Base-by-base conservation (phyloP, 1,140 invertebrate genomes). In the Pseudomyrmex dendroicus region DNA sequence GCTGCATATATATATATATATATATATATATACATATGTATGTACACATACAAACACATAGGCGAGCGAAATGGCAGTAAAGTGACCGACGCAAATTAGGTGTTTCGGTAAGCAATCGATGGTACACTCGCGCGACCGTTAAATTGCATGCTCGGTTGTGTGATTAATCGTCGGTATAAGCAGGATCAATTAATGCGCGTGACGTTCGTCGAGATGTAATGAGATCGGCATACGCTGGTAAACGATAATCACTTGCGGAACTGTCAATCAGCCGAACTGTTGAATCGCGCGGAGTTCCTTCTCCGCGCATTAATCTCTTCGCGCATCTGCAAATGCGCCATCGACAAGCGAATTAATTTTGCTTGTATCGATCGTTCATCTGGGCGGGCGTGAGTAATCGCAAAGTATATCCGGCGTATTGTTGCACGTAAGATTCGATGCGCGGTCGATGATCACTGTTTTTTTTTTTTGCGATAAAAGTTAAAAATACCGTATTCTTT, bases 81-180 rank as follows among this genome's bases (percentile, higher is more conserved):
- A 44, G 64, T 66, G 17, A 54, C 12, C 25, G 25, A 50, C 48
- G 25, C 20, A 48, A 77, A 77, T 77, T 77, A 67, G 62, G 48
- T 67, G 50, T 77, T 67, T 67, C 62, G 62, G 17, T 56, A 77
- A 67, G 54, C 25, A 77, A 67, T 67, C 25, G 50, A 67, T 67
- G 15, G 13, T 54, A 20, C 13, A 67, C 25, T 56, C 13, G 17
- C 13, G 17, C 35, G 12, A 17, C 2, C 52, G 20, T 48, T 72
- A 48, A 80, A 72, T 72, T 80, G 44, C 66, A 13, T 44, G 20
- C 7, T 44, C 15, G 12, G 66, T 70, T 48, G 46, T 25, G 44
- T 50, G 56, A 70, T 72, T 59, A 78, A 78, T 78, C 54, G 57
- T 78, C 48, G 22, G 57, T 25, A 17, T 35, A 61, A 5, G 44